These are phyloP conservation scores for Mola mola DNA, from an alignment of 2,113 vertebrate species.

Conservation along the genomic window DNA sequence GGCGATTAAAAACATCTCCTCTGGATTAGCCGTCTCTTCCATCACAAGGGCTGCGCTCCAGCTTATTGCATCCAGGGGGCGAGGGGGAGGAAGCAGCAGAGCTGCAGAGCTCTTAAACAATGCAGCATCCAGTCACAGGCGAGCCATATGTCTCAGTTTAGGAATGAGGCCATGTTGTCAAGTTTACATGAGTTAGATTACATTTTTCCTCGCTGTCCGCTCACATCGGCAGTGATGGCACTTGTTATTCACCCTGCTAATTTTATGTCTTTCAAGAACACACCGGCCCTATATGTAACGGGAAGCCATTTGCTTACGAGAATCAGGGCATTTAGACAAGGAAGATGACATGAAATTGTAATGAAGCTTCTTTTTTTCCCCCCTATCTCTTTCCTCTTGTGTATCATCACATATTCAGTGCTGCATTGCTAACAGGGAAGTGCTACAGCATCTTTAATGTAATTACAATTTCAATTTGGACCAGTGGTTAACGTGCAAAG, in stretches of 20 bases:
- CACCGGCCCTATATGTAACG: slow-evolving; percentile 32
- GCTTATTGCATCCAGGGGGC: slow-evolving; percentile 22
- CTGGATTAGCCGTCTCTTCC: slow-evolving; percentile 42
- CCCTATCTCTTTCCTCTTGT: slow-evolving; percentile 33
- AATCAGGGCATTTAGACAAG: slow-evolving; percentile 50
- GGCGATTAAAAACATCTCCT: slow-evolving; percentile 40
- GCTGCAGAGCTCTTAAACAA: slow-evolving; percentile 28
- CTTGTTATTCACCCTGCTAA: slow-evolving; percentile 60
- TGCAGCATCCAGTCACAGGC: slow-evolving; percentile 31
- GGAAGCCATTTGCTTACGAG: slow-evolving; percentile 18
- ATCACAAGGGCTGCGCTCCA: slow-evolving; percentile 17
- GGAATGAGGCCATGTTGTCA: slow-evolving; percentile 28
- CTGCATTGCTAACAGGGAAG: slow-evolving; percentile 68
- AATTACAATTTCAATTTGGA: slow-evolving; percentile 73
- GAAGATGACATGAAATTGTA: slow-evolving; percentile 67
- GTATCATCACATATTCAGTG: slow-evolving; percentile 71
- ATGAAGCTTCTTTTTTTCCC: slow-evolving; percentile 47
- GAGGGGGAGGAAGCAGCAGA: no score
- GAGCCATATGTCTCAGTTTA: slow-evolving; percentile 26
- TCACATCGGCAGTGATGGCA: slow-evolving; percentile 28
- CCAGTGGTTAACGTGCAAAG: slow-evolving; percentile 39
- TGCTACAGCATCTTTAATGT: slow-evolving; percentile 64
- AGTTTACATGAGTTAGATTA: slow-evolving; percentile 33
- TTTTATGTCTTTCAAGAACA: slow-evolving; percentile 36
- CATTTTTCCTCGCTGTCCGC: slow-evolving; percentile 29